Conservation (phyloP, 2,888 invertebrate species). For the Incurvaria masculella region DNA sequence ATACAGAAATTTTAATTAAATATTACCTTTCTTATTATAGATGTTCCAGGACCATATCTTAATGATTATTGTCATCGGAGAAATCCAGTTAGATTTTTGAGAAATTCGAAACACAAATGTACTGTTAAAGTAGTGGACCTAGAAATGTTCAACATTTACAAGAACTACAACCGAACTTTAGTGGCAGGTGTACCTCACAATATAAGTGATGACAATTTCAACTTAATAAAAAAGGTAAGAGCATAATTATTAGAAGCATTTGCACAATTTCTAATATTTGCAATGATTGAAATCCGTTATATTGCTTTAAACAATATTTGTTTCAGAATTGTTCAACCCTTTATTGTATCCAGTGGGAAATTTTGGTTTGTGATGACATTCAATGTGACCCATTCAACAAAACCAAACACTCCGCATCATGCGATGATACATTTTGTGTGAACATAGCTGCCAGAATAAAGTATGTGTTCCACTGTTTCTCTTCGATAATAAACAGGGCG, state of each 20-base stretch:
- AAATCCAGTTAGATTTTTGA: slow-evolving; percentile 31
- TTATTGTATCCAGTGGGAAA: slow-evolving; percentile 38
- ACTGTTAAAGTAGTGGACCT: slow-evolving; percentile 33
- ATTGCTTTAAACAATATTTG: neutral
- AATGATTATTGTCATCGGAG: slow-evolving; percentile 37
- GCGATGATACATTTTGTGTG: slow-evolving; percentile 29
- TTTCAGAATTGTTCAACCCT: slow-evolving; percentile 40
- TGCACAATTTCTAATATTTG: neutral
- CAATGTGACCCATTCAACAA: slow-evolving; percentile 30
- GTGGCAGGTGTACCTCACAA: slow-evolving; percentile 31
- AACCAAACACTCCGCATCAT: slow-evolving; percentile 29
- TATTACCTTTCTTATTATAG: too few relatives aligned
- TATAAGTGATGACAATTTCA: too few relatives aligned
- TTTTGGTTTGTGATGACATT: slow-evolving; percentile 27
- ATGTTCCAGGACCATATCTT: slow-evolving; percentile 28
- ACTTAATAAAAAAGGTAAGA: too few relatives aligned
- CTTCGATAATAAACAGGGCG: slow-evolving; percentile 32
- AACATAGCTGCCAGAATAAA: slow-evolving; percentile 34
- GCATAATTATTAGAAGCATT: neutral
- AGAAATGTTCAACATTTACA: slow-evolving; percentile 36
- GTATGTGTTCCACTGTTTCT: slow-evolving; percentile 33
- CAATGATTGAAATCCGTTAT: slow-evolving; percentile 1
- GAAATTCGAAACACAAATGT: slow-evolving; percentile 30
- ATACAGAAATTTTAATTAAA: too few relatives aligned
- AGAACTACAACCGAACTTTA: slow-evolving; percentile 25